Evolutionary conservation across 2,797 vertebrate genomes (phyloP).

Genomic region (Semotilus atromaculatus): DNA sequence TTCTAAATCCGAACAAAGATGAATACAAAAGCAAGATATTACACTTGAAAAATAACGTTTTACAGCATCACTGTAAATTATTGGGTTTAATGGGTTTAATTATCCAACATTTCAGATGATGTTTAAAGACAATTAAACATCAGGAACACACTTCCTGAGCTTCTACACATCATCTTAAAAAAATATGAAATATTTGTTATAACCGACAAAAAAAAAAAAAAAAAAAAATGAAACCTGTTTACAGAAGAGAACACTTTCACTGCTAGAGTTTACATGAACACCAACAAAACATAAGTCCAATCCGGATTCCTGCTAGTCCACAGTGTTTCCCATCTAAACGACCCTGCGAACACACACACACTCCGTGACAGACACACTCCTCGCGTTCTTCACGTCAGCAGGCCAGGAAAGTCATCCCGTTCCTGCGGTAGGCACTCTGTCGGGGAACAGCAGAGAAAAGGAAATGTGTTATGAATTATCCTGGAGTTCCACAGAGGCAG

Average conservation of each 20-base stretch:
- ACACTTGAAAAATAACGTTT: background rate
- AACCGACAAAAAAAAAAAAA: background rate
- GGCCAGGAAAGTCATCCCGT: constrained; percentile 90
- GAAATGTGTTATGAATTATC: constrained; percentile 84
- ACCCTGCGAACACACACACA: background rate
- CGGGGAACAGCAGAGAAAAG: constrained; percentile 67
- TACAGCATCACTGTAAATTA: background rate
- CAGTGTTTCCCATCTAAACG: background rate
- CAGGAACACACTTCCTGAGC: background rate
- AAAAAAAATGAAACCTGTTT: background rate
- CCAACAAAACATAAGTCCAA: background rate
- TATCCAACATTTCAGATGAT: background rate
- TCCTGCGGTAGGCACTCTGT: constrained; percentile 90
- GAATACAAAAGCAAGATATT: background rate
- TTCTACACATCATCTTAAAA: background rate
- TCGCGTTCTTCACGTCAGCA: constrained; percentile 80
- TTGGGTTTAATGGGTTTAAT: background rate
- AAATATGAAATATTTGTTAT: background rate
- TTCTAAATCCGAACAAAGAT: background rate
- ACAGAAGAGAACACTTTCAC: background rate
- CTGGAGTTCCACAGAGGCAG: constrained; percentile 71
- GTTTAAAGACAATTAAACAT: background rate
- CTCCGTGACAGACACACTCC: constrained; percentile 21
- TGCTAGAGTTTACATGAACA: background rate
- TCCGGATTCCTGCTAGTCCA: background rate